phyloP scores from a whole-genome alignment of 2,888 invertebrate species.

The Scaptomyza parva region DNA sequence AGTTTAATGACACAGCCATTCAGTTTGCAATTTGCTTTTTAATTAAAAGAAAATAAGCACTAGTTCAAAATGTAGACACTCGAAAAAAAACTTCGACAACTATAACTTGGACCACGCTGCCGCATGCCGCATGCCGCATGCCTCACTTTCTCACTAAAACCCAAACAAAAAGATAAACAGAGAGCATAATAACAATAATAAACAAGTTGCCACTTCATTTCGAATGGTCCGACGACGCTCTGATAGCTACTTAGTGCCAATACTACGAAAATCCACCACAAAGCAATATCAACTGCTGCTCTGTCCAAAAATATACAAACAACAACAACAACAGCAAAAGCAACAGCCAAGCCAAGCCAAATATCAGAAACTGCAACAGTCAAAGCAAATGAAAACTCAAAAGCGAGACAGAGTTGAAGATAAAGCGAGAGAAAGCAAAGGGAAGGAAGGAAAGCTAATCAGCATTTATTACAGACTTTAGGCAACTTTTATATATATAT shows the following conservation, averaged over 20 bases:
- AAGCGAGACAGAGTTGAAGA: background rate
- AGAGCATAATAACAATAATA: conserved; percentile 74
- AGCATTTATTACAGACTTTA: conserved; percentile 68
- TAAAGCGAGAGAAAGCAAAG: background rate
- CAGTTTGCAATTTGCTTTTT: conserved; percentile 70
- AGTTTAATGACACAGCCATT: conserved; percentile 69
- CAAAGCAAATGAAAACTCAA: conserved; percentile 4
- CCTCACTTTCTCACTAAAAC: conserved; percentile 26
- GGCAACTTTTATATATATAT: conserved; percentile 29
- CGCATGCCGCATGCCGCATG: conserved; percentile 1
- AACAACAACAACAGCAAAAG: conserved; percentile 40
- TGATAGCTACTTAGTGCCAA: conserved; percentile 73
- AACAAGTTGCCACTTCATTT: conserved; percentile 79
- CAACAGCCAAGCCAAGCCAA: conserved; percentile 22
- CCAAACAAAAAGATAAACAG: conserved; percentile 61
- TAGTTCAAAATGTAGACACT: conserved; percentile 47
- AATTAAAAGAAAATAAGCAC: conserved; percentile 78
- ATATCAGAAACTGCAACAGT: conserved; percentile 6
- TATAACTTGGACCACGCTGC: background rate
- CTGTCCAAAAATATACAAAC: conserved; percentile 59
- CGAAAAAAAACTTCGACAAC: conserved; percentile 32
- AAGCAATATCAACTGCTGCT: conserved; percentile 50
- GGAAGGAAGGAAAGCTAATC: conserved; percentile 54
- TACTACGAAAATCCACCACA: conserved; percentile 72
- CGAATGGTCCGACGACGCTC: conserved; percentile 63